Percentiles rank a stretch among this genome's conserved stretches.
phyloP scores from a whole-genome alignment of 2,797 vertebrate species.

The Myiothlypis chrysogaster region DNA sequence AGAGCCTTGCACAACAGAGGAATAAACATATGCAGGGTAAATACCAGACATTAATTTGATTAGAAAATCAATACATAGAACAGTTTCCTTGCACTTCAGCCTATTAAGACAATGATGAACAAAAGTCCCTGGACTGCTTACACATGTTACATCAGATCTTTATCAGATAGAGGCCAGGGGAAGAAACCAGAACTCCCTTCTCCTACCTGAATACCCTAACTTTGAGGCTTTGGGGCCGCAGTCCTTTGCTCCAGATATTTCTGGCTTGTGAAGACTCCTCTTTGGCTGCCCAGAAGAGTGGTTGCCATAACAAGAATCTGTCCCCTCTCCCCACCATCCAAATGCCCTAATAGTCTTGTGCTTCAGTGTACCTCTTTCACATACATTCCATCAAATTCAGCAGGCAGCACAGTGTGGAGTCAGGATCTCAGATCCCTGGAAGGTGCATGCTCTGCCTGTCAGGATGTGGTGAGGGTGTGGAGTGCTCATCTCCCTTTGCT shows the following conservation, averaged over 20 bases:
- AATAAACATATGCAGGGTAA: slow-evolving; percentile 21
- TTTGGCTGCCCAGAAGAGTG: neutral
- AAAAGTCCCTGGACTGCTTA: neutral
- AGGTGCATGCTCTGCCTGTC: neutral
- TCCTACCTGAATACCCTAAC: neutral
- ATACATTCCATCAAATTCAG: neutral
- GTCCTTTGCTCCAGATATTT: neutral
- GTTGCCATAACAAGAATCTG: neutral
- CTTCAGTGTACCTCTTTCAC: neutral
- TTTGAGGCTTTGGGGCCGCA: neutral
- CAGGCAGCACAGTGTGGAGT: fast-evolving
- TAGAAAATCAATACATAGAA: slow-evolving; percentile 40
- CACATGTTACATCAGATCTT: neutral
- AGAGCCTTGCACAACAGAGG: neutral
- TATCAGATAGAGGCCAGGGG: neutral
- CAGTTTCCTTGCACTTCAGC: slow-evolving; percentile 26
- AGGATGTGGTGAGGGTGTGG: neutral
- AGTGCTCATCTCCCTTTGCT: neutral
- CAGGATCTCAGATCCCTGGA: neutral
- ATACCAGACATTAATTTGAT: slow-evolving; percentile 22
- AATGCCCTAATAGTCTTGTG: fast-evolving
- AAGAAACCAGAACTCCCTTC: neutral
- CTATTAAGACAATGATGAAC: slow-evolving; percentile 30
- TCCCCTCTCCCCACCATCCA: fast-evolving
- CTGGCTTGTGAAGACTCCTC: too few species aligned